These are phyloP conservation scores for Bombus difficillimus DNA, from an alignment of 1,140 invertebrate species.

Conservation along the genomic window DNA sequence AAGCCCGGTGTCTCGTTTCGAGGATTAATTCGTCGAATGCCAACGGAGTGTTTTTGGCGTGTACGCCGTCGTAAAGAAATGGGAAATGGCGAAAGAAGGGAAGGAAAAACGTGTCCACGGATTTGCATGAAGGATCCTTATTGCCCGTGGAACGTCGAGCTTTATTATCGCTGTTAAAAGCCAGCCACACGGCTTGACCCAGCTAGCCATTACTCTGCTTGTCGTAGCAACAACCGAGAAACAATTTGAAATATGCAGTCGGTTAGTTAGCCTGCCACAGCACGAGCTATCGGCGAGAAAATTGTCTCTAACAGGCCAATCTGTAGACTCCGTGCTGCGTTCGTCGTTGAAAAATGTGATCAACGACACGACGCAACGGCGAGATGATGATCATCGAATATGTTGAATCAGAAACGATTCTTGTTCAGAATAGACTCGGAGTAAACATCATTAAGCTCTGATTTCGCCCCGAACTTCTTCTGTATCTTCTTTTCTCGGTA, in stretches of 20 bases:
- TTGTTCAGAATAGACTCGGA: background rate
- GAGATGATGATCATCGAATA: background rate
- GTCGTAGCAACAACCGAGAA: conserved; percentile 68
- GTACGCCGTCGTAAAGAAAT: conserved; percentile 17
- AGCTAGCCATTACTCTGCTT: conserved; percentile 72
- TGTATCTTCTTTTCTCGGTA: background rate
- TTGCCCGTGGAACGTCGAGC: conserved; percentile 63
- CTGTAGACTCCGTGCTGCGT: conserved; percentile 54
- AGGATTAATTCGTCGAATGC: conserved; percentile 59
- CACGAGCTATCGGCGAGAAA: conserved; percentile 65
- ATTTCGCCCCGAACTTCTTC: background rate
- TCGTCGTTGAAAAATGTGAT: background rate
- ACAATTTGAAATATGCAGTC: conserved; percentile 75
- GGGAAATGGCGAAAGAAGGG: background rate
- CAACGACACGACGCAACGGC: background rate
- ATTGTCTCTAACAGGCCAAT: conserved; percentile 67
- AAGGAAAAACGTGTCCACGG: conserved; percentile 68
- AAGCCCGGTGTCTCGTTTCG: background rate
- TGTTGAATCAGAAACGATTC: conserved; percentile 9
- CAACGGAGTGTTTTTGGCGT: conserved; percentile 35
- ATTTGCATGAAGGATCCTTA: conserved; percentile 76
- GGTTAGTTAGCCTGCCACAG: background rate
- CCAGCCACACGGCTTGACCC: conserved; percentile 46
- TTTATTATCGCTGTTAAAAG: conserved; percentile 67
- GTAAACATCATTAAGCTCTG: conserved; percentile 22